Base-by-base conservation (phyloP, 1,140 invertebrate genomes). In the Polypedilum vanderplanki region DNA sequence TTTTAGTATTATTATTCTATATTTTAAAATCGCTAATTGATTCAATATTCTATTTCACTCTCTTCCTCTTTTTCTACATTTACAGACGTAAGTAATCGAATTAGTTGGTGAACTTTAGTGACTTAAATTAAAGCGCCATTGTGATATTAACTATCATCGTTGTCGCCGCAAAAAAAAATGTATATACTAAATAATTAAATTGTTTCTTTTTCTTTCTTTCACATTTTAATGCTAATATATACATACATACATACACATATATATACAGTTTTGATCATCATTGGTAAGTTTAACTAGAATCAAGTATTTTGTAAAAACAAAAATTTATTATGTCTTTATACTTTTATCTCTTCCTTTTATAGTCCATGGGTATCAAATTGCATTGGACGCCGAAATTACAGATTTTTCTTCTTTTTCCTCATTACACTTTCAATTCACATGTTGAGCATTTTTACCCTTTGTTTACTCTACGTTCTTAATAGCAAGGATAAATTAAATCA, bases 261-360 rank as follows among this genome's bases (percentile, higher is more conserved):
- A n/a, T n/a, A 76, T 87, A 99, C 94, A 99, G 96, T 41, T 99
- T 99, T 85, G 98, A 99, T 86, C 98, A 99, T 88, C 98, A 99
- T 85, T 99, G 98, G 46, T 57, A 3, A 57, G 46, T 57, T n/a
- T 46, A 15, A 4, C 12, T 57, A 15, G 1, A 57, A n/a, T 57
- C 12, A 57, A 57, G 12, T 57, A n/a, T n/a, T 12, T 57, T 3
- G 46, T 15, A n/a, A 57, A 57, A 57, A 57, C 15, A 3, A 57
- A 57, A n/a, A 57, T 57, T 57, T 12, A 57, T 57, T n/a, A 15
- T n/a, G 12, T 57, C 46, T 12, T 57, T 15, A 57, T n/a, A 12
- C 46, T 12, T 15, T 57, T 15, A 4, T 57, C 9, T 73, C 8
- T 33, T 33, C 24, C n/a, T 7, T 9, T 40, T 12, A 15, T 73